These are phyloP conservation scores for Aepyceros melampus DNA, from an alignment of 2,113 vertebrate species.

Conservation along the genomic window DNA sequence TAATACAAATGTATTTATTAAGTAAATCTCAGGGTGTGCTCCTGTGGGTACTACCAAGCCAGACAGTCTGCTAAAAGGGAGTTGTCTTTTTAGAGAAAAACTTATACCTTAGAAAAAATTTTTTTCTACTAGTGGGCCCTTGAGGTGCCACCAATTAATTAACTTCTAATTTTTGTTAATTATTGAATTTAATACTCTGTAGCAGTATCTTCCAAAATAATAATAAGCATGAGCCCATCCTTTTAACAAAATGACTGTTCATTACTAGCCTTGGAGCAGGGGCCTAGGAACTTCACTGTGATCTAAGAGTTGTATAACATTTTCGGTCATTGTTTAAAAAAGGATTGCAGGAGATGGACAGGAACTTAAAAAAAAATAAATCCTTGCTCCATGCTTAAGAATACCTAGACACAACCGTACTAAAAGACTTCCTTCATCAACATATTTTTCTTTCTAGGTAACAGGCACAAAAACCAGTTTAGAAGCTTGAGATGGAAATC, in stretches of 20 bases:
- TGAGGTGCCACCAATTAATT: background rate
- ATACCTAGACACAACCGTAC: background rate
- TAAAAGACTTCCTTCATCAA: background rate
- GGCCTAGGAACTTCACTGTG: background rate
- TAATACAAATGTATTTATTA: background rate
- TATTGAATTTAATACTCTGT: background rate
- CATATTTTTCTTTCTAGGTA: background rate
- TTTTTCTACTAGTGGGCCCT: background rate
- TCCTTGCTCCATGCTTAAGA: background rate
- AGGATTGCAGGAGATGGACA: background rate
- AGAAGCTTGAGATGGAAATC: background rate
- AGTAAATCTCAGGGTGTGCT: background rate
- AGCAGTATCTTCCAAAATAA: background rate
- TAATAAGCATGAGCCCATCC: background rate
- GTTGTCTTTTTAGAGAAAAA: background rate
- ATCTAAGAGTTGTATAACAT: background rate
- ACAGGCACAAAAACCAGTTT: background rate
- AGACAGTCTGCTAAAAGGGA: background rate
- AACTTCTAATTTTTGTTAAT: background rate
- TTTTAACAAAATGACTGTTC: background rate
- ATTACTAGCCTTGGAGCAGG: background rate
- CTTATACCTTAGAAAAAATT: background rate
- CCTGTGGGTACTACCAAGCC: background rate
- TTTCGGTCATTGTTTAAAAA: background rate
- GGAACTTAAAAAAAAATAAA: background rate